Conservation (phyloP, 92 coral and sea anemone species). For the Paragorgia papillata region DNA sequence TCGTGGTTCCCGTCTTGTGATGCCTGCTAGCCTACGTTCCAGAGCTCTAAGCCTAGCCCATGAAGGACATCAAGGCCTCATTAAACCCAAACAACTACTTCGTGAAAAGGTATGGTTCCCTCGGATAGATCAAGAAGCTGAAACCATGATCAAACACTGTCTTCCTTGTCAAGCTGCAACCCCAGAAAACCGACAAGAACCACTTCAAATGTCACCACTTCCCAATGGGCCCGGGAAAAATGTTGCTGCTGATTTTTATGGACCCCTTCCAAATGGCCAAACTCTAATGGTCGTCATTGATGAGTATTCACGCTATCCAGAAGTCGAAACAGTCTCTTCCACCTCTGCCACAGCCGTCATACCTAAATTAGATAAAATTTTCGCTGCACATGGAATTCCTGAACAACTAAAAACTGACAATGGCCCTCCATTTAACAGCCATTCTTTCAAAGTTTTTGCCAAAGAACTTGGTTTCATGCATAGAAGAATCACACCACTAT, state of each 20-base stretch:
- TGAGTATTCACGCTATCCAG: constrained; percentile 39
- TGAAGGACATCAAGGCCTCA: constrained; percentile 67
- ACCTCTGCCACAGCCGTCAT: constrained; percentile 35
- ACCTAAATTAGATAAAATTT: constrained; percentile 23
- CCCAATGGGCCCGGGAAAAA: constrained; percentile 38
- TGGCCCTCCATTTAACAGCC: no score
- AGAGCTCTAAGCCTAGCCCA: constrained; percentile 59
- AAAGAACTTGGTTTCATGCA: no score
- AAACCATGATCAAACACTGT: constrained; percentile 43
- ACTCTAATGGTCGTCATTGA: constrained; percentile 45
- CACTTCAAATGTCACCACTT: constrained; percentile 47
- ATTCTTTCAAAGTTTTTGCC: no score
- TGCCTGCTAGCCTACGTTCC: constrained; percentile 41
- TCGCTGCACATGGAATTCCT: constrained; percentile 43
- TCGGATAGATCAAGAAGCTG: constrained; percentile 51
- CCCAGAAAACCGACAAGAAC: constrained; percentile 45
- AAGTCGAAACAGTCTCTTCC: constrained; percentile 44
- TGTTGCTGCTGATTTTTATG: constrained; percentile 42
- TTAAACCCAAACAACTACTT: constrained; percentile 55
- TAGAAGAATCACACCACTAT: constrained; percentile 21
- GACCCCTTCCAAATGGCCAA: constrained; percentile 46
- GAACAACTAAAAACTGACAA: constrained; percentile 33
- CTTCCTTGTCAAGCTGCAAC: constrained; percentile 56
- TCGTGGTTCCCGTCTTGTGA: constrained; percentile 43
- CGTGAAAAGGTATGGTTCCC: constrained; percentile 66